Conservation (phyloP, 2,888 invertebrate species). For the Catocala nupta region DNA sequence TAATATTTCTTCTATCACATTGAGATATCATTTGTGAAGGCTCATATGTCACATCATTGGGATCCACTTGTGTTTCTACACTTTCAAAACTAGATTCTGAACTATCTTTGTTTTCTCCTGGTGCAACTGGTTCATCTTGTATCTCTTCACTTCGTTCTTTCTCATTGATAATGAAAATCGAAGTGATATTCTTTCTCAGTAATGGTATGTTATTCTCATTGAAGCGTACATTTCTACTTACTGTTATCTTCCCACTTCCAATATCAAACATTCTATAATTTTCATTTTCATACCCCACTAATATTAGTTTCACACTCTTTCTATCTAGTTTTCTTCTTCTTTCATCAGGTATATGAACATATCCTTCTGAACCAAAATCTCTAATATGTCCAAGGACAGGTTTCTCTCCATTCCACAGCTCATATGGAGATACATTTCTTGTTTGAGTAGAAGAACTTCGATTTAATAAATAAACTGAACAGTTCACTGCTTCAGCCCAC, state of each 20-base stretch:
- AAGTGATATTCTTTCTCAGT: background rate
- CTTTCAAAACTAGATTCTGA: slow-evolving; percentile 3
- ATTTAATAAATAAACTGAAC: background rate
- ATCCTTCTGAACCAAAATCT: too few relatives aligned
- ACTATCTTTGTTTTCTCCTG: background rate
- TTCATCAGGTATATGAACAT: background rate
- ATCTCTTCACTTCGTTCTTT: background rate
- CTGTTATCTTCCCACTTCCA: slow-evolving; percentile 2
- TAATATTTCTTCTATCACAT: background rate
- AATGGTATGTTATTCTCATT: slow-evolving; percentile 1
- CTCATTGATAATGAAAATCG: background rate
- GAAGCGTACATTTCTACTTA: background rate
- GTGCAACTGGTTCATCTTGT: background rate
- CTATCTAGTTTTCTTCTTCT: background rate
- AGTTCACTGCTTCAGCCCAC: background rate
- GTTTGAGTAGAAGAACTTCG: background rate
- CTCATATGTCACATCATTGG: background rate
- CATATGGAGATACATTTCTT: background rate
- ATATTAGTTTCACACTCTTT: slow-evolving; percentile 4
- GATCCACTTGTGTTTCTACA: background rate
- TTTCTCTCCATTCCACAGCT: too few relatives aligned
- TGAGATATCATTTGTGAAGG: background rate
- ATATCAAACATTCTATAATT: slow-evolving; percentile 4
- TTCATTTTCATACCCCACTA: slow-evolving; percentile 1
- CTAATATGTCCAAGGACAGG: too few relatives aligned